Base-by-base conservation (phyloP, 2,797 vertebrate species). In the Trematomus bernacchii region DNA sequence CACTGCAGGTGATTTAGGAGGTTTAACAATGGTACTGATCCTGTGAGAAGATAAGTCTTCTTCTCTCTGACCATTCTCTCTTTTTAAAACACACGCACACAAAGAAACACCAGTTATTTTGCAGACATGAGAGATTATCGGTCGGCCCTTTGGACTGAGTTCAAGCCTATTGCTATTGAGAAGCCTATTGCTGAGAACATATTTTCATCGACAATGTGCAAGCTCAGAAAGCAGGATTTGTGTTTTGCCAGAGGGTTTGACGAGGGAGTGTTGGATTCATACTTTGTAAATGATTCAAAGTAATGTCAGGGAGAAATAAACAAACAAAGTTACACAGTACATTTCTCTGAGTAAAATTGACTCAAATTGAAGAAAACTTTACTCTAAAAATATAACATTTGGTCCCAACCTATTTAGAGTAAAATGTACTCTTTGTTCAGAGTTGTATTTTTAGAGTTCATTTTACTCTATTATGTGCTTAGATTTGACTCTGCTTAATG, bases 11-110 rank as follows among this genome's bases (percentile, higher is more conserved):
- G 83, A 91, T 94, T 92, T 86, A 84, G 60, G 67, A 71, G 87
- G 74, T 90, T 93, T 88, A 92, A 87, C 86, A 89, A 80, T 79
- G 77, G 81, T 59, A 83, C 77, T 80, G 85, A 90, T 91, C 78
- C 82, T 64, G 76, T 37, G 9, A 66, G 76, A 81, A 73, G 80
- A 87, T 87, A 83, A 81, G 57, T 82, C 82, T 74, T 60, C 76
- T 30, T 37, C 76, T 83, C 44, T 66, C 61, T 79, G 73, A 71
- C 81, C 77, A 58, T 58, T 19, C 46, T 68, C 30, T 27, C 27
- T 43, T 72, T 54, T 71, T 68, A 46, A 53, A 57, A 50, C 37
- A 30, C 66, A 53, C 21, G 21, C 47, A 48, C 72, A 51, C 48
- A 53, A 47, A 81, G 70, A 82, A 71, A 73, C 61, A 37, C 13